Conservation (phyloP, 2,113 vertebrate species). For the Colius striatus region DNA sequence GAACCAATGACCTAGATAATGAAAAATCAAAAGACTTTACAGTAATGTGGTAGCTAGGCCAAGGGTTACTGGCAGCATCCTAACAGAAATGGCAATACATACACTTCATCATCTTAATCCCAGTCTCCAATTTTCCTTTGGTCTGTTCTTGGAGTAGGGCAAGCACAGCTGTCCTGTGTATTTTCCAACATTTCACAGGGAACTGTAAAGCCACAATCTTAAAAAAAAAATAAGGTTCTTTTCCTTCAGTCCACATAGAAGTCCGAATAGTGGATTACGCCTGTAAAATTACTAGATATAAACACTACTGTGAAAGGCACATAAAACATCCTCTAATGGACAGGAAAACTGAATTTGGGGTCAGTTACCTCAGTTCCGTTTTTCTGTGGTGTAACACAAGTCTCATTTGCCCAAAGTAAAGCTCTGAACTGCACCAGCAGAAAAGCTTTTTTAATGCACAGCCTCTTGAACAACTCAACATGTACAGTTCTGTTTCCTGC, state of each 20-base stretch:
- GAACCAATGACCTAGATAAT: background rate
- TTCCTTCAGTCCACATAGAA: background rate
- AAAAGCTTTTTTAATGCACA: background rate
- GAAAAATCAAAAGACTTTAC: conserved; percentile 6
- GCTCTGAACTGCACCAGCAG: background rate
- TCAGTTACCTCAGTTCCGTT: background rate
- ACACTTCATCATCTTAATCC: background rate
- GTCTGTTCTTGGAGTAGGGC: background rate
- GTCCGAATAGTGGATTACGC: background rate
- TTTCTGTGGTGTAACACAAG: background rate
- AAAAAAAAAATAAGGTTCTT: background rate
- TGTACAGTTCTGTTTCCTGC: background rate
- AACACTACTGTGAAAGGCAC: background rate
- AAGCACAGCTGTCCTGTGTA: background rate
- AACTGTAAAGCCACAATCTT: background rate
- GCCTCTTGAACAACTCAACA: background rate
- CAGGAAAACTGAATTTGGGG: background rate
- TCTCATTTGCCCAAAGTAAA: background rate
- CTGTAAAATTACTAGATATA: background rate
- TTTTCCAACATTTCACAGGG: background rate
- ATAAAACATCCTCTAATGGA: background rate
- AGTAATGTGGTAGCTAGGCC: background rate
- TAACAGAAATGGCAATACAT: accelerated
- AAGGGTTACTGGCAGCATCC: background rate
- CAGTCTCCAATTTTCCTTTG: background rate